Percentiles rank a stretch among this genome's conserved stretches.
Conservation (phyloP, 1,140 invertebrate species). For the Drepana arcuata region DNA sequence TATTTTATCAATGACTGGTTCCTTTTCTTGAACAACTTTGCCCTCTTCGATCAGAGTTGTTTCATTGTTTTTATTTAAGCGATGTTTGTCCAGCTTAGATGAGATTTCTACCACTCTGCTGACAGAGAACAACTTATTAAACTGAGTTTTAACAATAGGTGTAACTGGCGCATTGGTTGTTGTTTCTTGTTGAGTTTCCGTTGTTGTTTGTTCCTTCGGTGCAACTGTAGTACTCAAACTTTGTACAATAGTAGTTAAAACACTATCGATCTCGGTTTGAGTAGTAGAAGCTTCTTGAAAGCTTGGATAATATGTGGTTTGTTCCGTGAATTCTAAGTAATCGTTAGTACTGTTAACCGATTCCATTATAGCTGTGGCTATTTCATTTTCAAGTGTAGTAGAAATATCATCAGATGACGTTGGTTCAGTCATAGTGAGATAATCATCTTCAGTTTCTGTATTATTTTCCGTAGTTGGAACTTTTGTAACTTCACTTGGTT, state of each 20-base stretch:
- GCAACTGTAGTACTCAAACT: constrained; percentile 8
- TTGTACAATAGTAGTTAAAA: not conserved
- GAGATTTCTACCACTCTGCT: constrained; percentile 78
- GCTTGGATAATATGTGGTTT: constrained; percentile 30
- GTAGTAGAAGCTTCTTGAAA: constrained; percentile 18
- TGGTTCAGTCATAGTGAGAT: constrained; percentile 37
- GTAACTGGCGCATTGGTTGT: constrained; percentile 26
- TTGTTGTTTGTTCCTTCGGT: constrained; percentile 17
- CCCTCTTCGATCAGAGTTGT: constrained; percentile 66
- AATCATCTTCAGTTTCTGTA: constrained; percentile 38
- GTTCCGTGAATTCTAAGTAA: constrained; percentile 43
- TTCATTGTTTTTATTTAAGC: constrained; percentile 73
- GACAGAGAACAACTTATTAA: constrained; percentile 76
- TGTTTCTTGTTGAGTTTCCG: constrained; percentile 23
- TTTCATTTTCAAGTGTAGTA: constrained; percentile 22
- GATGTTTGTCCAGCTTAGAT: constrained; percentile 73
- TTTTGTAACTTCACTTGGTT: constrained; percentile 12
- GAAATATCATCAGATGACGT: constrained; percentile 18
- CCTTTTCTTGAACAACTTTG: constrained; percentile 68
- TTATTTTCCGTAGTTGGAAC: constrained; percentile 18
- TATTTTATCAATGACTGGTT: constrained; percentile 75
- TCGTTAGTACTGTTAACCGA: constrained; percentile 41
- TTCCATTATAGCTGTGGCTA: constrained; percentile 41
- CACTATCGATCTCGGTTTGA: constrained; percentile 25
- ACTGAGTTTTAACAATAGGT: constrained; percentile 63